Conservation (phyloP, 2,113 vertebrate genomes). For the Siphamia tubifer region DNA sequence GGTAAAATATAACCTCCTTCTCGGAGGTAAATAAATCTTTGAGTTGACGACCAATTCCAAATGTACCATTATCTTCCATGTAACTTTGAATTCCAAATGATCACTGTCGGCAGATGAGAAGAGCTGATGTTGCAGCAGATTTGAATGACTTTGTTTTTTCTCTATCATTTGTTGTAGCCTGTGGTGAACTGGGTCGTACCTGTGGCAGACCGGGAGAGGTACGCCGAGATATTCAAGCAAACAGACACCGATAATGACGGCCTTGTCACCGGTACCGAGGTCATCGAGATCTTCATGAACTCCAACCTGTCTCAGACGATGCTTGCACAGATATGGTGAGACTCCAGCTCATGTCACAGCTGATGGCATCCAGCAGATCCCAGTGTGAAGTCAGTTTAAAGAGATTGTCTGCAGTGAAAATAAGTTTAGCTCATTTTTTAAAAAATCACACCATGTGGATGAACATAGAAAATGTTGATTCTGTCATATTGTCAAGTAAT, state of each 20-base stretch:
- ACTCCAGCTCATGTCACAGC: neutral
- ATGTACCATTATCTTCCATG: too few relatives aligned
- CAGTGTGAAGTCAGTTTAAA: too few relatives aligned
- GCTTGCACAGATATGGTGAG: constrained; percentile 97
- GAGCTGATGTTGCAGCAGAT: neutral
- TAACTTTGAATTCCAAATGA: too few relatives aligned
- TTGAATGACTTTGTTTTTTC: neutral
- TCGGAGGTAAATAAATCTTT: too few relatives aligned
- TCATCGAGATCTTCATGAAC: constrained; percentile 98
- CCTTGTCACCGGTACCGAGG: constrained; percentile 90
- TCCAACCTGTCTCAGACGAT: constrained; percentile 91
- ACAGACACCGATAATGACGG: constrained; percentile 90
- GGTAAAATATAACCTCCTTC: too few relatives aligned
- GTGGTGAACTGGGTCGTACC: constrained; percentile 90
- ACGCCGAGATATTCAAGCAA: constrained; percentile 92
- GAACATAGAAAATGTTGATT: too few relatives aligned
- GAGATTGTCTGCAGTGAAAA: too few relatives aligned
- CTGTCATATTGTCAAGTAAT: too few relatives aligned
- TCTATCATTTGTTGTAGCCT: constrained; percentile 76
- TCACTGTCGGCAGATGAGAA: neutral
- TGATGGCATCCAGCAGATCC: too few relatives aligned
- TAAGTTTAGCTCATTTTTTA: too few relatives aligned
- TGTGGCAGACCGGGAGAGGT: constrained; percentile 84
- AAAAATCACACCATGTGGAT: too few relatives aligned
- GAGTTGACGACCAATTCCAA: too few relatives aligned